phyloP scores from a whole-genome alignment of 2,113 vertebrate genomes.

The Poecilia latipinna region DNA sequence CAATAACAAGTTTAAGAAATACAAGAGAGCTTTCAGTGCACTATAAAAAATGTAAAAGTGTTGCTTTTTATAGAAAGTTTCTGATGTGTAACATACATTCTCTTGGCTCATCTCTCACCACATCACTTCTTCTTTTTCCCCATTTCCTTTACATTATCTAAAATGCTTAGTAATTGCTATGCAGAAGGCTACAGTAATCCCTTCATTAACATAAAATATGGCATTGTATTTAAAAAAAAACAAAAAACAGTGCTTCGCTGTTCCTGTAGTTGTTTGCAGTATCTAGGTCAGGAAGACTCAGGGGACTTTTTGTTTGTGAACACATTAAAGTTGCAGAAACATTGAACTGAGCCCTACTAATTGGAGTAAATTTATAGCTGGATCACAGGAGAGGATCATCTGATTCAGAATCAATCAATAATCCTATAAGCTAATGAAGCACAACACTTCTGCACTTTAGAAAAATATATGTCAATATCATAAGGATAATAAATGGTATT shows the following conservation, averaged over 20 bases:
- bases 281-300: constrained; percentile 26
- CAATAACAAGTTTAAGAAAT: constrained; percentile 47
- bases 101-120: constrained; percentile 3
- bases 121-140: background rate
- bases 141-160: background rate
- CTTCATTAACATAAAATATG: background rate
- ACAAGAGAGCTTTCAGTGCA: constrained; percentile 35
- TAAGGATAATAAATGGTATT: background rate
- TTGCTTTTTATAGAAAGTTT: background rate
- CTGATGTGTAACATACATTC: background rate
- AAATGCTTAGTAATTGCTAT: too few species aligned
- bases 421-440: constrained; percentile 3
- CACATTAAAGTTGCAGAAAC: constrained; percentile 40
- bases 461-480: constrained; percentile 5
- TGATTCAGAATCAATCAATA: constrained; percentile 15
- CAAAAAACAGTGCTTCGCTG: background rate
- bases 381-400: constrained; percentile 31
- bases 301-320: constrained; percentile 4
- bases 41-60: background rate
- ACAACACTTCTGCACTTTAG: background rate
- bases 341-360: constrained; percentile 39
- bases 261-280: constrained; percentile 12
- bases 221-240: background rate
- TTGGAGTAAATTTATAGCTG: constrained; percentile 33
- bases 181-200: background rate